phyloP scores from a whole-genome alignment of 2,797 vertebrate genomes.

The Cygnus olor region DNA sequence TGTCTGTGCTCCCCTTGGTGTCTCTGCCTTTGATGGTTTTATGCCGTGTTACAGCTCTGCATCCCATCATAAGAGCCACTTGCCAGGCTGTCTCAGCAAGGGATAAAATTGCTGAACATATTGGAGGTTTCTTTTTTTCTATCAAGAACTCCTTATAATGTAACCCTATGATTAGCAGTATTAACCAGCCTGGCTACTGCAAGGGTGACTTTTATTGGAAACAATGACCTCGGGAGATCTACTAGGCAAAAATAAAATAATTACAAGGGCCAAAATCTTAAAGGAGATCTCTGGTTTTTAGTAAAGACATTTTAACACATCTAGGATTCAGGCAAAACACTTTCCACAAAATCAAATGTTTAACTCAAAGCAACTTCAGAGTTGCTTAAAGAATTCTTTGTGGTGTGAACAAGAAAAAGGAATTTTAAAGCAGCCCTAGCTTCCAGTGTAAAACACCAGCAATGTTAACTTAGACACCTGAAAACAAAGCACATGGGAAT shows the following conservation, averaged over 20 bases:
- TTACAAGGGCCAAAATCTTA: not conserved
- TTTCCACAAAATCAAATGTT: not conserved
- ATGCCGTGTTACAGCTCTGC: not conserved
- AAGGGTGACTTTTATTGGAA: not conserved
- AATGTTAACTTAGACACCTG: not conserved
- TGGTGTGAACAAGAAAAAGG: not conserved
- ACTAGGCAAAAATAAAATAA: not conserved
- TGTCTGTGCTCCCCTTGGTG: not conserved
- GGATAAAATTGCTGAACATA: not conserved
- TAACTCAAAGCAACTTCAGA: not conserved
- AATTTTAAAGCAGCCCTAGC: not conserved
- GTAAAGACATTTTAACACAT: not conserved
- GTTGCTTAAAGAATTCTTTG: not conserved
- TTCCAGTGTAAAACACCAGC: not conserved
- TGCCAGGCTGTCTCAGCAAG: constrained; percentile 1
- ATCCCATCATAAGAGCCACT: constrained; percentile 1
- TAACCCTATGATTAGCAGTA: not conserved
- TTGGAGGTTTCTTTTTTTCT: not conserved
- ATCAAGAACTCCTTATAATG: not conserved
- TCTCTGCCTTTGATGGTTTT: not conserved
- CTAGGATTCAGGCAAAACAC: not conserved
- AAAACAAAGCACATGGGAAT: not conserved
- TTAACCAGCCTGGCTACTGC: not conserved
- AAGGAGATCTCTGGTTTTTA: not conserved
- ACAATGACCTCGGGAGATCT: not conserved